phyloP scores from a whole-genome alignment of 1,140 invertebrate genomes.

The Galendromus occidentalis region DNA sequence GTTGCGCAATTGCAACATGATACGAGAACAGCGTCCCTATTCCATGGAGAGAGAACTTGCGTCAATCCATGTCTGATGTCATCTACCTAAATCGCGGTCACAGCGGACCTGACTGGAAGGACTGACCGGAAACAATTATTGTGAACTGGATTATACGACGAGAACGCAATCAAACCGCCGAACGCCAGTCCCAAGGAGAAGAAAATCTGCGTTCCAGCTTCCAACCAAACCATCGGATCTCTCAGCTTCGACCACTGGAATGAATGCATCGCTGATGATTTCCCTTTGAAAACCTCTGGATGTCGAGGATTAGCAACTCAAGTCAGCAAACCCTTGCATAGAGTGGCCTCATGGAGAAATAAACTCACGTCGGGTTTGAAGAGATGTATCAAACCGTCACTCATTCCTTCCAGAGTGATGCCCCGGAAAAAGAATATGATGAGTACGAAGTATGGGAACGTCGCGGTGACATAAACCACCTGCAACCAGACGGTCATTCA shows the following conservation, averaged over 20 bases:
- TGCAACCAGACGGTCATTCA: conserved; percentile 23
- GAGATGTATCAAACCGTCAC: conserved; percentile 64
- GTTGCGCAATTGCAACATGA: conserved; percentile 85
- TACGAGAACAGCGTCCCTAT: conserved; percentile 67
- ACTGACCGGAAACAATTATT: conserved; percentile 64
- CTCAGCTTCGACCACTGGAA: conserved; percentile 38
- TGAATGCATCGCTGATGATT: conserved; percentile 6
- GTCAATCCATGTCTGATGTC: too few species aligned
- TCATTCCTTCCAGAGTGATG: conserved; percentile 69
- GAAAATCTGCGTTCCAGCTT: conserved; percentile 92
- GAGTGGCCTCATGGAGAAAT: background rate
- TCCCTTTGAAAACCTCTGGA: background rate
- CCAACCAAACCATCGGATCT: conserved; percentile 80
- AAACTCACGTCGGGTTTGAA: conserved; percentile 57
- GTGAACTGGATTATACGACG: conserved; percentile 84
- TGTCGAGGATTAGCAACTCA: too few species aligned
- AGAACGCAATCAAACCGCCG: conserved; percentile 79
- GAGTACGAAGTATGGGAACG: conserved; percentile 82
- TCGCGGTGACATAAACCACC: conserved; percentile 84
- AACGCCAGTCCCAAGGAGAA: conserved; percentile 87
- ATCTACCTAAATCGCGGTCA: too few species aligned
- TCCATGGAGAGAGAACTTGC: too few species aligned
- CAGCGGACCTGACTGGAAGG: background rate
- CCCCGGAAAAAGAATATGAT: conserved; percentile 89
- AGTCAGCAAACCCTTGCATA: too few species aligned